Conservation (phyloP, 1,140 invertebrate genomes). For the Hestina assimilis region DNA sequence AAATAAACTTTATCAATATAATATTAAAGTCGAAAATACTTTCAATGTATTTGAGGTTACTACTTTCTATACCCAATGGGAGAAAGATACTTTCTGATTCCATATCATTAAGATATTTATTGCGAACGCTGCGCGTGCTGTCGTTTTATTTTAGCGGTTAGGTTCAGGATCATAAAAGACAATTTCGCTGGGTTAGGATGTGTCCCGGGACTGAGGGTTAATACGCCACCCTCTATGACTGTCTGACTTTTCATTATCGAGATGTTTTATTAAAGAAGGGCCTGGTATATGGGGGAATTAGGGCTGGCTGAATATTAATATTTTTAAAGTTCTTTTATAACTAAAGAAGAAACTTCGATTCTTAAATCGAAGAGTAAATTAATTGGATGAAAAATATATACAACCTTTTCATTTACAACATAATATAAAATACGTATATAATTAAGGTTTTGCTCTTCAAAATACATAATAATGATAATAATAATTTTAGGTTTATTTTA, state of each 20-base stretch:
- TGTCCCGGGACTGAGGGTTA: constrained; percentile 48
- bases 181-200: constrained; percentile 40
- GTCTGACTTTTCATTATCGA: constrained; percentile 78
- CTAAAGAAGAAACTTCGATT: too few relatives aligned
- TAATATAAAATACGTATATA: too few relatives aligned
- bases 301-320: constrained; percentile 36
- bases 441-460: too few relatives aligned
- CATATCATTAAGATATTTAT: constrained; percentile 77
- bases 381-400: too few relatives aligned
- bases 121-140: constrained; percentile 45
- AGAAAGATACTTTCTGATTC: constrained; percentile 74
- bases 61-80: constrained; percentile 31
- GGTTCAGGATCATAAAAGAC: constrained; percentile 47
- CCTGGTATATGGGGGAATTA: constrained; percentile 51
- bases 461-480: too few relatives aligned
- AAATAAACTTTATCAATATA: constrained; percentile 36
- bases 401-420: too few relatives aligned
- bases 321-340: too few relatives aligned
- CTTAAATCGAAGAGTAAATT: too few relatives aligned
- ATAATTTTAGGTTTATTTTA: too few relatives aligned
- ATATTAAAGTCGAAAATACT: constrained; percentile 37
- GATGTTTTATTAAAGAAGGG: constrained; percentile 77
- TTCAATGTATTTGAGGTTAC: constrained; percentile 19
- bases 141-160: constrained; percentile 60
- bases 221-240: constrained; percentile 72